Conservation (phyloP, 2,113 vertebrate genomes). For the Cebus imitator region DNA sequence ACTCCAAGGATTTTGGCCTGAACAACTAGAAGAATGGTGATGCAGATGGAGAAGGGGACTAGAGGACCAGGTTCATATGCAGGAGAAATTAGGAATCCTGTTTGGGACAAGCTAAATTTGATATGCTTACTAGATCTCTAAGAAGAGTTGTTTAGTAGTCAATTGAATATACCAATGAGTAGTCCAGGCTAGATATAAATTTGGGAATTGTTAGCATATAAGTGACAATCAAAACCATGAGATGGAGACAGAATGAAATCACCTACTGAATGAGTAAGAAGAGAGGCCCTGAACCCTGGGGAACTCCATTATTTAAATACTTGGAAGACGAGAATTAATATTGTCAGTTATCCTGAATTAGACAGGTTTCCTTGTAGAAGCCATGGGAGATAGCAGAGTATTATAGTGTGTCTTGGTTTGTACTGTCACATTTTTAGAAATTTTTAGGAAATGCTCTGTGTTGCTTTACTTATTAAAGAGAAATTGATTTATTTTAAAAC, state of each 20-base stretch:
- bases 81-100: constrained; percentile 1
- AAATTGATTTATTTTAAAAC: constrained; percentile 41
- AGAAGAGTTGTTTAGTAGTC: neutral
- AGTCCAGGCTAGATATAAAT: neutral
- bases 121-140: neutral
- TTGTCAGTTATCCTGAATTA: neutral
- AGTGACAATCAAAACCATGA: neutral
- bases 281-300: neutral
- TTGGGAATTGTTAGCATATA: neutral
- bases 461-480: constrained; percentile 25
- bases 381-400: neutral
- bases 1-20: neutral
- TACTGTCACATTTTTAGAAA: constrained; percentile 1
- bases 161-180: neutral
- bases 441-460: constrained; percentile 8
- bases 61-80: neutral
- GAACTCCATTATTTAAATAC: constrained; percentile 2
- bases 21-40: neutral
- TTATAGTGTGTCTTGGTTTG: neutral
- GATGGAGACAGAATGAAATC: neutral
- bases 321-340: neutral
- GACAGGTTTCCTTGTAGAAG: neutral
- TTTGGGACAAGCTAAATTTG: neutral
- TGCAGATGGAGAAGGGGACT: neutral
- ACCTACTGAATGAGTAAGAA: neutral